Evolutionary conservation across 2,113 vertebrate genomes (phyloP), one percentile per base, ranked within the genome.

Genomic region (Neodon shergylaensis): DNA sequence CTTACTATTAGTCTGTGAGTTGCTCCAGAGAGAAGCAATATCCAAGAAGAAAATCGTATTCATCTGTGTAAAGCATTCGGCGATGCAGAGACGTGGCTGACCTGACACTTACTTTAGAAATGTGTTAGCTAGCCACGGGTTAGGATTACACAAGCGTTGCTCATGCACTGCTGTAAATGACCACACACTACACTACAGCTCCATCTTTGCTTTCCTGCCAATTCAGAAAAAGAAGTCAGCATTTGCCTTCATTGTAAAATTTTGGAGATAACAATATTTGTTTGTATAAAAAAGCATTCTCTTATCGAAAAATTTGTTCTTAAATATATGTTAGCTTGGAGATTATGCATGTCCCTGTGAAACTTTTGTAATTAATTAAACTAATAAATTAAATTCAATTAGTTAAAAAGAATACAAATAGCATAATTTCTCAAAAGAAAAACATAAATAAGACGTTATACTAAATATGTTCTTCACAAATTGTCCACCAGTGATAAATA

Each of bases 41-140:
- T 74, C 44, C 92, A 90, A 91, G 68, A 93, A 89, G n/a, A 33
- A 92, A 96, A 83, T 42, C 76, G 12, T 39, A 16, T 52, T 88
- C 94, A 77, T 91, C n/a, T 94, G 84, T 19, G 44, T 97, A 96
- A 90, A 90, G 49, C 92, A 91, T 88, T 88, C 90, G 93, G 70
- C 65, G 96, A 44, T 9, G 7, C 63, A 96, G 54, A 95, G 74
- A 94, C 85, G 54, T 7, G 24, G 91, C 77, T 70, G 79, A 74
- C 83, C n/a, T 47, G 94, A 83, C 78, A 83, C 90, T 96, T 94
- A 86, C 78, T 94, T 83, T 49, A 90, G 92, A 97, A 97, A 97
- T 93, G 63, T 92, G 54, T 83, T 76, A 97, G 92, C 49, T 94
- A 98, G 91, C 74, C 92, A 54, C 9, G 4, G 84, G 97, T 86